A percentile compares a stretch with the other conserved stretches of the same genome.
These are phyloP conservation scores for Microctonus aethiopoides DNA, from an alignment of 2,888 invertebrate species.

Conservation along the genomic window DNA sequence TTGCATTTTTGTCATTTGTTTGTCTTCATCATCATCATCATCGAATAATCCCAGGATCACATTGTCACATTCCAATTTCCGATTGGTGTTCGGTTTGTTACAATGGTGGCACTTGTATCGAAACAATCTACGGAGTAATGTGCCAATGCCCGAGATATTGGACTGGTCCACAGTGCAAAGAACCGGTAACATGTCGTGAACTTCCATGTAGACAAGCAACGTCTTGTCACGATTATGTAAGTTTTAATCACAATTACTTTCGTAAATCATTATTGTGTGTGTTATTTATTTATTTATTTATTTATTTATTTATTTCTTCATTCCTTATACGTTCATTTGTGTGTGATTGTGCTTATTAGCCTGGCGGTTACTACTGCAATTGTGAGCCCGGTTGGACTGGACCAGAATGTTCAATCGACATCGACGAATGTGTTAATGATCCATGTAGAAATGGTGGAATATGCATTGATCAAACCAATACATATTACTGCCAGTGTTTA, in stretches of 20 bases:
- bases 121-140: slow-evolving; percentile 52
- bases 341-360: slow-evolving; percentile 57
- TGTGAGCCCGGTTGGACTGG: slow-evolving; percentile 80
- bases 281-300: too few relatives aligned
- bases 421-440: slow-evolving; percentile 71
- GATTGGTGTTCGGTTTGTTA: slow-evolving; percentile 63
- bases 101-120: slow-evolving; percentile 70
- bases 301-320: too few relatives aligned
- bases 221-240: slow-evolving; percentile 75
- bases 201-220: slow-evolving; percentile 74
- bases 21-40: slow-evolving; percentile 3
- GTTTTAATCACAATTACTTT: slow-evolving; percentile 59
- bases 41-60: slow-evolving; percentile 47
- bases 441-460: slow-evolving; percentile 76
- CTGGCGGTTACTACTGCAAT: slow-evolving; percentile 74
- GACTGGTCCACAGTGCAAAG: slow-evolving; percentile 68
- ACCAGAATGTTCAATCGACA: slow-evolving; percentile 70
- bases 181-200: slow-evolving; percentile 63
- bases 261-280: slow-evolving; percentile 13
- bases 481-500: slow-evolving; percentile 72
- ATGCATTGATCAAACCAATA: slow-evolving; percentile 70
- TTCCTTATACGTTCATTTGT: too few relatives aligned
- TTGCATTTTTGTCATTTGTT: slow-evolving; percentile 28
- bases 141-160: slow-evolving; percentile 60
- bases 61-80: slow-evolving; percentile 50